Conservation (phyloP, 2,888 invertebrate species). For the Boloria euphrosyne region DNA sequence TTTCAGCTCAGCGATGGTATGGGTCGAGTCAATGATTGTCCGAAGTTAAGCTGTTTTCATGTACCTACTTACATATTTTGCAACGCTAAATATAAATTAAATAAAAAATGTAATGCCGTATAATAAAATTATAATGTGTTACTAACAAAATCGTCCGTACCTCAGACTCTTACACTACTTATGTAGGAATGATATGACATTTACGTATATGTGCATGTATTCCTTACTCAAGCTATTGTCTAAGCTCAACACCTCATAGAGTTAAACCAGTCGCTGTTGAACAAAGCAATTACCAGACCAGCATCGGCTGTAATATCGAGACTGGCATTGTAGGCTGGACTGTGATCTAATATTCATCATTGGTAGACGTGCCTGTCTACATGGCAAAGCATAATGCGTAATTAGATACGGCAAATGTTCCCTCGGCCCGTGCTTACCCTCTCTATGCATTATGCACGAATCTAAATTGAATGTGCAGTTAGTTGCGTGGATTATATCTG, state of each 20-base stretch:
- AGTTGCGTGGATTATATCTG: constrained; percentile 52
- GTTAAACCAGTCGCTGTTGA: constrained; percentile 41
- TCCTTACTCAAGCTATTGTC: neutral
- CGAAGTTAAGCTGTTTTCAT: constrained; percentile 53
- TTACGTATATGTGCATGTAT: neutral
- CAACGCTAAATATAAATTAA: no score
- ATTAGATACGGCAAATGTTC: constrained; percentile 79
- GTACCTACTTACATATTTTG: neutral
- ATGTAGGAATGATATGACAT: neutral
- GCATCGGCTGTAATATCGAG: constrained; percentile 59
- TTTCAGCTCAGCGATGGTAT: constrained; percentile 62
- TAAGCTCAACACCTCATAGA: constrained; percentile 9
- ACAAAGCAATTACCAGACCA: constrained; percentile 55
- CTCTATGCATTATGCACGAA: constrained; percentile 76
- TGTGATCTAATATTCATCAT: constrained; percentile 78
- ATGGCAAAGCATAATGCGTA: constrained; percentile 78
- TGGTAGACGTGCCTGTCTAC: constrained; percentile 70
- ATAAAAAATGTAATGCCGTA: no score
- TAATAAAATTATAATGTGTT: no score
- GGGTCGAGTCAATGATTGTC: constrained; percentile 70
- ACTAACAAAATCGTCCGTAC: no score
- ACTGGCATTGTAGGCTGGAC: constrained; percentile 58
- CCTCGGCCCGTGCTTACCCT: constrained; percentile 58
- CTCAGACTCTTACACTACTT: neutral
- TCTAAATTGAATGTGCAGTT: constrained; percentile 77